Evolutionary conservation across 2,797 vertebrate genomes (phyloP).

Genomic region (Eulemur albifrons): DNA sequence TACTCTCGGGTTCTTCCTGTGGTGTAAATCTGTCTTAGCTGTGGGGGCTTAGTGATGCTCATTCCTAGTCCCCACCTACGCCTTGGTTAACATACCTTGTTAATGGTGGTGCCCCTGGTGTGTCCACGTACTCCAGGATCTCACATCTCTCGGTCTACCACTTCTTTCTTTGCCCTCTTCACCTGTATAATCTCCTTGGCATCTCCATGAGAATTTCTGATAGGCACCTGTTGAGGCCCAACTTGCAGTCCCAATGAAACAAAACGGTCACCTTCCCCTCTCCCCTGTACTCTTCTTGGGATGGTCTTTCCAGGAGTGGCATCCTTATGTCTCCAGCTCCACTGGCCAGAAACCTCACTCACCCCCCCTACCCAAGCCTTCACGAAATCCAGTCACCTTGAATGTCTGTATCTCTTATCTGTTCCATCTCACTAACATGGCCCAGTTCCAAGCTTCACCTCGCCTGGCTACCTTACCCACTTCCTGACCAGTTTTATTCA

Average conservation of each 20-base stretch:
- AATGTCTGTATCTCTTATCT: not conserved
- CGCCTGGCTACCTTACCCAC: too few species aligned
- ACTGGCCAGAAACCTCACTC: not conserved
- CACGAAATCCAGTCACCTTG: not conserved
- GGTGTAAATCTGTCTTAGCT: not conserved
- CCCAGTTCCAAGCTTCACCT: rapidly evolving
- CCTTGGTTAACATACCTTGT: not conserved
- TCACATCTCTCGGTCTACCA: not conserved
- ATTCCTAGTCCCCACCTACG: not conserved
- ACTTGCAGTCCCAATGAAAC: not conserved
- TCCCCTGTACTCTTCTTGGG: too few species aligned
- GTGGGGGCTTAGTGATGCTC: not conserved
- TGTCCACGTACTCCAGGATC: rapidly evolving
- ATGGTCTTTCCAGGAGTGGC: not conserved
- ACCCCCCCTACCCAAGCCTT: rapidly evolving
- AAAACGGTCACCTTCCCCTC: rapidly evolving
- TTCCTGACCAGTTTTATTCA: not conserved
- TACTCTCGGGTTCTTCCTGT: not conserved
- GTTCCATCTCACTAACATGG: not conserved
- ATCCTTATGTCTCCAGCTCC: not conserved
- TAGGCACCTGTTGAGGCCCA: not conserved
- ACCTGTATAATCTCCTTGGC: not conserved
- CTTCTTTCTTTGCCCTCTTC: not conserved
- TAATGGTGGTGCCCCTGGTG: not conserved
- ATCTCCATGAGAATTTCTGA: too few species aligned